Evolutionary conservation across 2,888 invertebrate species (phyloP).

Genomic region (Apamea anceps): DNA sequence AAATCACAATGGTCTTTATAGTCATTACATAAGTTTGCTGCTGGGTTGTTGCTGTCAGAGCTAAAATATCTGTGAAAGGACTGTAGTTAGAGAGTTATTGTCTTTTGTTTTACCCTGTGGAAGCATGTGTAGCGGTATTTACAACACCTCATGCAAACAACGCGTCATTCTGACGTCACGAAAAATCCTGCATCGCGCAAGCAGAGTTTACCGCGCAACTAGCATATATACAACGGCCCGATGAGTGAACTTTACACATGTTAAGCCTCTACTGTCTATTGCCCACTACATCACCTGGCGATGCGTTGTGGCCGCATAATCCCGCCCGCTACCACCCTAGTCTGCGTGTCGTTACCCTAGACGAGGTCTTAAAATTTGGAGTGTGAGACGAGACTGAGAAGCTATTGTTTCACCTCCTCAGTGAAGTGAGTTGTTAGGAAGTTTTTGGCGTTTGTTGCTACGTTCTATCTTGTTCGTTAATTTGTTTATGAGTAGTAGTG

Average conservation of each 20-base stretch:
- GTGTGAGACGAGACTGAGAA: conserved; percentile 12
- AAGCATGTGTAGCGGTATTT: background rate
- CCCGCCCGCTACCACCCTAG: background rate
- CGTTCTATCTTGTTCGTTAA: background rate
- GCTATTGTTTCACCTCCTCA: conserved; percentile 39
- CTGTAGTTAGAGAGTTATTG: background rate
- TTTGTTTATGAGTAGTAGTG: no score
- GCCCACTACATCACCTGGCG: background rate
- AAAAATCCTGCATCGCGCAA: no score
- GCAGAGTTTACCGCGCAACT: no score
- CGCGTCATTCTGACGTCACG: no score
- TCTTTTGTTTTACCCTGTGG: background rate
- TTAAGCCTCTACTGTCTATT: background rate
- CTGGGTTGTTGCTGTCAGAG: background rate
- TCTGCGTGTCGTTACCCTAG: background rate
- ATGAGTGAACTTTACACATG: background rate
- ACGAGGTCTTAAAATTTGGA: conserved; percentile 22
- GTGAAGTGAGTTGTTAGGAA: conserved; percentile 11
- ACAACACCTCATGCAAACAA: no score
- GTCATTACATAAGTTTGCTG: no score
- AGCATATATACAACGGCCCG: no score
- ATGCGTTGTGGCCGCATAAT: background rate
- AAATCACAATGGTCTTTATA: background rate
- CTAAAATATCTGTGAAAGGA: background rate
- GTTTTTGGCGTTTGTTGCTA: conserved; percentile 16